Conservation (phyloP, 2,797 vertebrate species). For the Gymnothorax reevesii region DNA sequence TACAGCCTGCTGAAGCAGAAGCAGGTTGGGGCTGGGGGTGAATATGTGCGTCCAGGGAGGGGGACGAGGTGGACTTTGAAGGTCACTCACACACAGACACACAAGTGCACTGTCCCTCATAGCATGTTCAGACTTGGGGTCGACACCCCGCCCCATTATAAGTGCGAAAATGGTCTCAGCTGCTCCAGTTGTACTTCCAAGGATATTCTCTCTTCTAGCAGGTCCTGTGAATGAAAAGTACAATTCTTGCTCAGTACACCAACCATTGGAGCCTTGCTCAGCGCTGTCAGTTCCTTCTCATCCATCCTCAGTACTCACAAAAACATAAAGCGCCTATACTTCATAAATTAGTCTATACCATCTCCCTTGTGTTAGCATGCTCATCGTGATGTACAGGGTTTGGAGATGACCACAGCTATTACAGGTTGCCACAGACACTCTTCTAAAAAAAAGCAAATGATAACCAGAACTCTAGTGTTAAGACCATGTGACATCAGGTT, state of each 20-base stretch:
- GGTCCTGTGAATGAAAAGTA: constrained; percentile 63
- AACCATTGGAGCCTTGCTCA: neutral
- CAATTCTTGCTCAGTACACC: neutral
- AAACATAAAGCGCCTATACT: neutral
- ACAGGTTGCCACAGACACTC: neutral
- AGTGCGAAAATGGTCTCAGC: constrained; percentile 74
- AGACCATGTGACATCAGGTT: neutral
- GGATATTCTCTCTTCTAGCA: constrained; percentile 83
- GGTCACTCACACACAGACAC: neutral
- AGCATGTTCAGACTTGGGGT: neutral
- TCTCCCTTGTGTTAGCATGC: neutral
- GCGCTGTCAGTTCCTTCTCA: too few species aligned
- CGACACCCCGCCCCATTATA: constrained; percentile 5
- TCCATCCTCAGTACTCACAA: neutral
- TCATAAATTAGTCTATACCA: neutral
- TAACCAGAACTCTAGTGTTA: neutral
- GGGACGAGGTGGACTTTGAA: neutral
- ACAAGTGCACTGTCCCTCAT: neutral
- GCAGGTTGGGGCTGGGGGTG: constrained; percentile 48
- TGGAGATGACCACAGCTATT: neutral
- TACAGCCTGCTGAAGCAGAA: constrained; percentile 67
- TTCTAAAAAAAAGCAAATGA: neutral
- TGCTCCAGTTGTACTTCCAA: constrained; percentile 85
- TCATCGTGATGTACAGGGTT: neutral
- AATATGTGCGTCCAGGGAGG: neutral